Evolutionary conservation across 2,113 vertebrate genomes (phyloP).

Genomic region (Rattus norvegicus): DNA sequence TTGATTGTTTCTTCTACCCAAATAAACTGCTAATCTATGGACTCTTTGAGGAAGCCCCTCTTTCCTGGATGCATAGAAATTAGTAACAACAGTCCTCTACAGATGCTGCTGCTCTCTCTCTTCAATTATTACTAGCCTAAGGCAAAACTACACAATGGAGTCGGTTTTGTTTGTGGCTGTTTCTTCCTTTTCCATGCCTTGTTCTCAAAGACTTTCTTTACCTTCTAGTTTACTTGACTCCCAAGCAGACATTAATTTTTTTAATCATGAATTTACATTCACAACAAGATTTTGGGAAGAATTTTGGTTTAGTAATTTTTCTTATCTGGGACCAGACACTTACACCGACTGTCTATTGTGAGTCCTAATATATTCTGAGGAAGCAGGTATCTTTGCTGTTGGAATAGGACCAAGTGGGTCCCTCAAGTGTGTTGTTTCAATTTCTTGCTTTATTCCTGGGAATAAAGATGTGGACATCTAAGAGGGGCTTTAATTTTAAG

Average conservation of each 20-base stretch:
- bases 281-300: neutral
- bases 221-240: neutral
- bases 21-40: neutral
- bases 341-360: neutral
- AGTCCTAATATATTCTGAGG: neutral
- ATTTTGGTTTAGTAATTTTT: conserved; percentile 1
- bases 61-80: neutral
- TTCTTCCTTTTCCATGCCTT: neutral
- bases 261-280: neutral
- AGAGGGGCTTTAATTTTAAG: neutral
- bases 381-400: conserved; percentile 1
- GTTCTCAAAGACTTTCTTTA: neutral
- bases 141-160: neutral
- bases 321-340: neutral
- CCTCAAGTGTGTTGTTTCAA: neutral
- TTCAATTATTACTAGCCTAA: neutral
- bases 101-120: neutral
- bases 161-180: neutral
- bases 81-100: neutral
- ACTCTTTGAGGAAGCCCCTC: neutral
- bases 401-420: neutral
- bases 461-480: neutral
- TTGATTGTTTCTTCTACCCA: neutral
- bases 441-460: neutral
- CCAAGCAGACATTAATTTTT: neutral